Evolutionary conservation across 2,888 invertebrate species (phyloP), one percentile per base, ranked within the genome.

Genomic region (Phengaris alcon): DNA sequence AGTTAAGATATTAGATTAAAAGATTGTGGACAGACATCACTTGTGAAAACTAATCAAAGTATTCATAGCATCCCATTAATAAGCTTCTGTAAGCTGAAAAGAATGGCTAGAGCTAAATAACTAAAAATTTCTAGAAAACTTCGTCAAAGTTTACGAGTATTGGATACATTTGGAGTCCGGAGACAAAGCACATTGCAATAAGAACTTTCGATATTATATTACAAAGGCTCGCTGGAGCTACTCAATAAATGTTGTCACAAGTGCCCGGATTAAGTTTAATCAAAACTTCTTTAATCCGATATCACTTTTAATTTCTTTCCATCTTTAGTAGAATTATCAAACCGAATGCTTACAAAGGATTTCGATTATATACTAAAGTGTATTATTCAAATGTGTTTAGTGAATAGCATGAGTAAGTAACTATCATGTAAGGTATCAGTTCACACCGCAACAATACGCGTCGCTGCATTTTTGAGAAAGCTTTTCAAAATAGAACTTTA

Each of bases 241-340:
- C 68, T 68, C 35, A 54, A 54, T 73, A 22, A 72, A 52, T 55
- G 54, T 73, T 55, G 22, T 54, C 35, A 35, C 35, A 13, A 48
- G 22, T 74, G 15, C 57, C 72, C 54, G 73, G 64, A 76, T 79
- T 70, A 76, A 78, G 68, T 78, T 77, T 77, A 79, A 80, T 79
- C 77, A 79, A 78, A 80, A 80, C 79, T 79, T 78, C 75, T 75
- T 75, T 77, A 75, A 78, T 74, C 77, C 77, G 75, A 76, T 78
- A 76, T 70, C 75, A 77, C 78, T 74, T 74, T 77, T 78, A 79
- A 80, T 79, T 79, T 77, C 22, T 70, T 10, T 69, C 13, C 9
- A 76, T 55, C 13, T 59, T 22, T 54, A 12, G 54, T 54, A 54
- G 54, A 12, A 12, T 4, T 54, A 4, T 54, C 51, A 51, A 51